Evolutionary conservation across 2,888 invertebrate species (phyloP).

Genomic region (Agriopis aurantiaria): DNA sequence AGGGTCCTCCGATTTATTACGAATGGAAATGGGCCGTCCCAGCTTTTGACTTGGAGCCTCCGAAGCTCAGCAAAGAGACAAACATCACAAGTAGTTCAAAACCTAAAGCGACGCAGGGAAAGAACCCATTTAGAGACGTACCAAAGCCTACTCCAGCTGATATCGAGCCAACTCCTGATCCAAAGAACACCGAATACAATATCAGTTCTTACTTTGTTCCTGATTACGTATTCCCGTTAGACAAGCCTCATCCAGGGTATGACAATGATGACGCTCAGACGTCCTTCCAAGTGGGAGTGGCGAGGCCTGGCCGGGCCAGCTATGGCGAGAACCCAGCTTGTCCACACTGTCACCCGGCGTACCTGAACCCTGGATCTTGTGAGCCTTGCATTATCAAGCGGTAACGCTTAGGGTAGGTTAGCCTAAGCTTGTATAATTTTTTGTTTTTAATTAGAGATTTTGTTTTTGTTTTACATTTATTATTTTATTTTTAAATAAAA

Average conservation of each 20-base stretch:
- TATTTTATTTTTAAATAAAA: too few relatives aligned
- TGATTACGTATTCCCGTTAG: slow-evolving; percentile 87
- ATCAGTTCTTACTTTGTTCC: slow-evolving; percentile 88
- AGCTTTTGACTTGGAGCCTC: slow-evolving; percentile 86
- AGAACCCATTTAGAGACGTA: slow-evolving; percentile 69
- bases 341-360: slow-evolving; percentile 88
- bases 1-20: slow-evolving; percentile 88
- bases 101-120: slow-evolving; percentile 58
- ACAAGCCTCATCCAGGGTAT: slow-evolving; percentile 87
- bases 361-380: slow-evolving; percentile 87
- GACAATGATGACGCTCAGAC: slow-evolving; percentile 84
- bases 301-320: slow-evolving; percentile 72
- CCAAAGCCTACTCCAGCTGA: slow-evolving; percentile 67
- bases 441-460: not conserved
- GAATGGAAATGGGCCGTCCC: slow-evolving; percentile 90
- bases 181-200: slow-evolving; percentile 82
- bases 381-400: slow-evolving; percentile 88
- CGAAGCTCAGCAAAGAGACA: slow-evolving; percentile 77
- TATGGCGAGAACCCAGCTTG: slow-evolving; percentile 88
- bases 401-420: slow-evolving; percentile 57
- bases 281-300: slow-evolving; percentile 87
- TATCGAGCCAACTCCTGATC: slow-evolving; percentile 57
- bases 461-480: not conserved
- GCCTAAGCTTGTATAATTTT: slow-evolving; percentile 18
- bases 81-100: slow-evolving; percentile 52